Evolutionary conservation across 1,140 invertebrate species (phyloP).

Genomic region (Meloidogyne exigua): DNA sequence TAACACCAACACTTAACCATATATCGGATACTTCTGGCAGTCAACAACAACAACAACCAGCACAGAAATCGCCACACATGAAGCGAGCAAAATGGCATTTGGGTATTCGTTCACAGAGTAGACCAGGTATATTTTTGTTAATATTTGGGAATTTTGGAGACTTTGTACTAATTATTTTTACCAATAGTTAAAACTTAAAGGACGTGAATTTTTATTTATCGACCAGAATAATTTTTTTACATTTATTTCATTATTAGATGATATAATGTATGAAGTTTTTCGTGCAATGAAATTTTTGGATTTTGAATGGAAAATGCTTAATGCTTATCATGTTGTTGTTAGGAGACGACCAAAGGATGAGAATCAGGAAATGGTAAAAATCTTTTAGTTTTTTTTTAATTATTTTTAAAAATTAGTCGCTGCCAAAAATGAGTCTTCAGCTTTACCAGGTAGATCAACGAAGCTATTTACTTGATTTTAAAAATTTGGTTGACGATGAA

Average conservation of each 20-base stretch:
- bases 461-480: constrained; percentile 94
- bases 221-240: constrained; percentile 73
- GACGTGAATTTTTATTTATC: too few species aligned
- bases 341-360: constrained; percentile 72
- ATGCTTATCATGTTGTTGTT: constrained; percentile 86
- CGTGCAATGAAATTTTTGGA: constrained; percentile 94
- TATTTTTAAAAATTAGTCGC: constrained; percentile 30
- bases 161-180: constrained; percentile 72
- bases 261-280: constrained; percentile 99
- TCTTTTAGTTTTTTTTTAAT: not conserved
- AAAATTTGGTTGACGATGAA: constrained; percentile 71
- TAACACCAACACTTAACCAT: constrained; percentile 65
- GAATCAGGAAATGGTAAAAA: constrained; percentile 43
- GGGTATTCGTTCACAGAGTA: constrained; percentile 93
- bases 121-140: constrained; percentile 64
- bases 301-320: constrained; percentile 90
- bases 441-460: constrained; percentile 98
- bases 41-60: not conserved
- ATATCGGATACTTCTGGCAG: constrained; percentile 4
- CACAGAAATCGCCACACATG: constrained; percentile 70
- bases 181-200: too few species aligned
- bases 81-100: constrained; percentile 99
- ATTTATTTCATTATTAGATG: constrained; percentile 78
- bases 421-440: constrained; percentile 92
- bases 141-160: constrained; percentile 64